A percentile compares a stretch with the other conserved stretches of the same genome.
Evolutionary conservation across 23 tunicate species (phyloP).

Genomic region (Corella eumyota): DNA sequence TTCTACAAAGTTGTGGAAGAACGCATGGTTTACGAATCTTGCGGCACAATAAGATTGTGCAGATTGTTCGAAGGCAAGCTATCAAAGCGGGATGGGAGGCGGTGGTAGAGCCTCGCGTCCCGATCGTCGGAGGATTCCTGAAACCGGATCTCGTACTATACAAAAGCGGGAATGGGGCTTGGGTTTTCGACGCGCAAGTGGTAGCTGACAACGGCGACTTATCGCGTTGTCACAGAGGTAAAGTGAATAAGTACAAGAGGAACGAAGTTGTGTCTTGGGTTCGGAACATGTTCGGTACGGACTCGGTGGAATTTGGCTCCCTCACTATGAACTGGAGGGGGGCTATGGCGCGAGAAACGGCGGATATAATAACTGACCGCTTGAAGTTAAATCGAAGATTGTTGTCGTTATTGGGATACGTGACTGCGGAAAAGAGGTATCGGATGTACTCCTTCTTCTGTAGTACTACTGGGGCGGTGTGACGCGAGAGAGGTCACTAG

Average conservation of each 20-base stretch:
- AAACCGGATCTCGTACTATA: background rate
- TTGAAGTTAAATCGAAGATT: too few species aligned
- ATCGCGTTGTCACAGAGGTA: background rate
- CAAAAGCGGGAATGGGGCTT: background rate
- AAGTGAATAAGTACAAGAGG: background rate
- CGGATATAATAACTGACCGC: too few species aligned
- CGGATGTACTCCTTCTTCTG: too few species aligned
- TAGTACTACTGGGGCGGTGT: too few species aligned
- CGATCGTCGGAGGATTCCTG: background rate
- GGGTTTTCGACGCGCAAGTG: background rate
- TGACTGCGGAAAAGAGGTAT: too few species aligned
- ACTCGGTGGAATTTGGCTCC: background rate
- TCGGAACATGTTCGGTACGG: too few species aligned
- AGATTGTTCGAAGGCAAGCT: background rate
- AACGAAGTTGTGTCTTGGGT: background rate
- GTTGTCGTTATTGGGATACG: too few species aligned
- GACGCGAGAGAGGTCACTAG: too few species aligned
- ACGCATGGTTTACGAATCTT: background rate
- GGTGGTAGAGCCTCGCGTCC: background rate
- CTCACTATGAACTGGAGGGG: slow-evolving; percentile 7
- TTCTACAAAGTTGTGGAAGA: background rate
- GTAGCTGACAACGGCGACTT: slow-evolving; percentile 7
- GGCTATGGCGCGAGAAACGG: background rate
- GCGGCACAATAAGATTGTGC: slow-evolving; percentile 6
- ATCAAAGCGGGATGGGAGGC: background rate